These are phyloP conservation scores for Brienomyrus longianalis DNA, from an alignment of 2,113 vertebrate genomes.

Conservation along the genomic window DNA sequence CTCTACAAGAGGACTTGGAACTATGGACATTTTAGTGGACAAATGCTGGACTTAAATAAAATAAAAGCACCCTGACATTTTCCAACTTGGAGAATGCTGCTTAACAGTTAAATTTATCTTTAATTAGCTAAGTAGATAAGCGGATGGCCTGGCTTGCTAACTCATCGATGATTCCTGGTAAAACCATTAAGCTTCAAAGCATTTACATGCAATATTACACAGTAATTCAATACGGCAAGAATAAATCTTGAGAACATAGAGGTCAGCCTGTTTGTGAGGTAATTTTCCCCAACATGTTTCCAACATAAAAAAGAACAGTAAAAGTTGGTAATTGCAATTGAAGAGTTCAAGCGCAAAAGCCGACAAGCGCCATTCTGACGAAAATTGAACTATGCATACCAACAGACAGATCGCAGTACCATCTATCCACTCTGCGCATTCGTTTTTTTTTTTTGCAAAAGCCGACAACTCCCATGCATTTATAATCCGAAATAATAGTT, in stretches of 20 bases:
- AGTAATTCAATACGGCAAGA: not conserved
- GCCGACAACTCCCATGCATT: too few relatives aligned
- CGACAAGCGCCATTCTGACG: too few relatives aligned
- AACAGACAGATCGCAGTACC: too few relatives aligned
- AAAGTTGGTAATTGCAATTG: not conserved
- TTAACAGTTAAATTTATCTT: not conserved
- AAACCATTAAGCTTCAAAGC: not conserved
- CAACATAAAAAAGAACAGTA: not conserved
- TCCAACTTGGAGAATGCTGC: not conserved
- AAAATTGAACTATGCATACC: too few relatives aligned
- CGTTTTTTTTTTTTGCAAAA: too few relatives aligned
- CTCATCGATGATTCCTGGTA: not conserved
- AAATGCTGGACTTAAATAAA: not conserved
- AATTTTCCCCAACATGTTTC: not conserved
- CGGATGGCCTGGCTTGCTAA: not conserved
- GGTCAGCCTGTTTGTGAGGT: not conserved
- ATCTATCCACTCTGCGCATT: too few relatives aligned
- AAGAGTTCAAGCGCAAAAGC: too few relatives aligned
- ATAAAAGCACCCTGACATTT: not conserved
- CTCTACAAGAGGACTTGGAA: not conserved
- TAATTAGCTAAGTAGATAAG: not conserved
- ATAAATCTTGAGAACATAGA: not conserved
- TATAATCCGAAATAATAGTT: too few relatives aligned
- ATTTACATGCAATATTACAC: not conserved
- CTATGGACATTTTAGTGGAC: not conserved